Evolutionary conservation across 2,797 vertebrate species (phyloP), one percentile per base, ranked within the genome.

Genomic region (Cichlasoma orientale): DNA sequence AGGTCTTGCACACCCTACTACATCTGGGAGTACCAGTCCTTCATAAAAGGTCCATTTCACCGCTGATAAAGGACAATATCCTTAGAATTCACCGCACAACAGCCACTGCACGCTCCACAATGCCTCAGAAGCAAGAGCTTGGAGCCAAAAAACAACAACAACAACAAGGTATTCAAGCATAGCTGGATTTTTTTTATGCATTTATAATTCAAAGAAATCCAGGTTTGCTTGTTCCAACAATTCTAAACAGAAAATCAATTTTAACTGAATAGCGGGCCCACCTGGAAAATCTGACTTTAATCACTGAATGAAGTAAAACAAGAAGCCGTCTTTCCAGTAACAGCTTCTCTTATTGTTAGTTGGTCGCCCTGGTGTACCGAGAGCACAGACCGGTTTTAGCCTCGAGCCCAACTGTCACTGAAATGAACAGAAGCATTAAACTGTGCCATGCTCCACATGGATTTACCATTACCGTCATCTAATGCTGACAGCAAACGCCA

Each of bases 1-100:
- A 82, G 63, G 82, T 75, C 81, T 58, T 54, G 52, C 75, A 52
- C 82, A 68, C 89, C 88, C 87, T 27, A 33, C 83, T 38, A 83
- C 72, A 71, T 90, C 73, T 73, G 25, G 77, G 70, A 50, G 47
- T 86, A 84, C 44, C 58, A 38, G 59, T 2, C 50, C 77, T 77
- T 68, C 80, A 90, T 73, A 85, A 93, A 90, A 87, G 86, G 58
- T 72, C 80, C 78, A 74, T 90, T 92, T 93, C 78, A 88, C 44
- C 14, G 13, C 72, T 38, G 74, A 84, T 72, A 79, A 91, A 89
- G 77, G 82, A 84, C 73, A 58, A 56, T 71, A 16, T 89, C 77
- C 47, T 84, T 83, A 81, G 82, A 90, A 89, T 80, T 73, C 78
- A 78, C 68, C 74, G 79, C 77, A 82, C 79, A 82, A 56, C 59